Evolutionary conservation across 2,888 invertebrate species (phyloP), one percentile per base, ranked within the genome.

Genomic region (Nephrocerus scutellatus): DNA sequence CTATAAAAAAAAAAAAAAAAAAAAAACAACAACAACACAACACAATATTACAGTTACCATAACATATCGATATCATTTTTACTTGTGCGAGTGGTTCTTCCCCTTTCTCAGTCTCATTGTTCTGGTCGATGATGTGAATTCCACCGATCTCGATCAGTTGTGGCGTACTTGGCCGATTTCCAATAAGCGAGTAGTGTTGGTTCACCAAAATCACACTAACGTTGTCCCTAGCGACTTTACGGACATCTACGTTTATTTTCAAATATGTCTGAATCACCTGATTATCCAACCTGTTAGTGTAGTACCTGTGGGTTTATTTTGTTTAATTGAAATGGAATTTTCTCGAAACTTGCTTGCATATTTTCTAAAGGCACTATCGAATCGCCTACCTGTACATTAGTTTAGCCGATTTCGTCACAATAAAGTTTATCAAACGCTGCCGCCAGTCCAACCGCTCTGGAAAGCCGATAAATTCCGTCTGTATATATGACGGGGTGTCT

Each of bases 61-160:
- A n/a, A n/a, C n/a, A n/a, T n/a, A n/a, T n/a, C n/a, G n/a, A n/a
- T n/a, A n/a, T n/a, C n/a, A n/a, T n/a, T n/a, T n/a, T n/a, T n/a
- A n/a, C n/a, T n/a, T n/a, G 53, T 1, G 72, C 68, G 43, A 81
- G 52, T 4, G 72, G 60, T 37, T 72, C n/a, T n/a, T n/a, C n/a
- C n/a, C n/a, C n/a, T n/a, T n/a, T n/a, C n/a, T n/a, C n/a, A n/a
- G n/a, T n/a, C n/a, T n/a, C 68, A 6, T 38, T 41, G 1, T 66
- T 49, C 34, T 66, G 53, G 4, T 54, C 41, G 2, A 49, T 50
- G 1, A 80, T 72, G 50, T 79, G 77, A 43, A 74, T 71, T 9
- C 79, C 81, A 29, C 77, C 78, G 6, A 80, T 70, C 70, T 79
- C 80, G 18, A 80, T 71, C 0, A 80, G 71, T 47, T 75, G 76